phyloP scores from a whole-genome alignment of 2,888 invertebrate species.

The Brachyptera putata region DNA sequence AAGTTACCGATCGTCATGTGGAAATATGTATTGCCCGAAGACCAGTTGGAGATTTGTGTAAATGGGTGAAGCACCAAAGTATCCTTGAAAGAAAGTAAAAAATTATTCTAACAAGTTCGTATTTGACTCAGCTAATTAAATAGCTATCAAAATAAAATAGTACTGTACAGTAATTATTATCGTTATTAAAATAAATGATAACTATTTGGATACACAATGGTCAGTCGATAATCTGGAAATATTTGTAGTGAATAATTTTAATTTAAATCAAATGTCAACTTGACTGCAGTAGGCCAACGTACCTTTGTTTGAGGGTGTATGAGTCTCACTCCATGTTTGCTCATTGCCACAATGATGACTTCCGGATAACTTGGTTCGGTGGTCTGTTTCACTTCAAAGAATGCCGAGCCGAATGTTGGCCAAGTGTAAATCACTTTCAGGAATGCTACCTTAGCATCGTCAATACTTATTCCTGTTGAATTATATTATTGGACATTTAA shows the following conservation, averaged over 20 bases:
- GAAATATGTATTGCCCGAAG: slow-evolving; percentile 92
- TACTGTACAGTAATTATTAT: not conserved
- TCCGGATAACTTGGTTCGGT: slow-evolving; percentile 84
- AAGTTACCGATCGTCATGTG: slow-evolving; percentile 94
- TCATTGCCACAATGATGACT: slow-evolving; percentile 82
- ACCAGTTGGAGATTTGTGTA: slow-evolving; percentile 89
- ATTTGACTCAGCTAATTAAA: no score
- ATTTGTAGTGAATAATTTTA: no score
- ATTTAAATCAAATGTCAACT: no score
- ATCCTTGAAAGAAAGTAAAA: slow-evolving; percentile 55
- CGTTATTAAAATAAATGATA: no score
- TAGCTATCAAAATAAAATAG: not conserved
- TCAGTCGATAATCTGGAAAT: no score
- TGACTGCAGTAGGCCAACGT: no score
- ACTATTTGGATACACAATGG: no score
- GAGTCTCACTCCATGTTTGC: slow-evolving; percentile 83
- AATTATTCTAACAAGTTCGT: no score
- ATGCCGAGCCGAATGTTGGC: slow-evolving; percentile 92
- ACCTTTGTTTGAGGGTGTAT: slow-evolving; percentile 86
- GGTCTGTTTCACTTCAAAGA: slow-evolving; percentile 91
- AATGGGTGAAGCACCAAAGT: slow-evolving; percentile 80
- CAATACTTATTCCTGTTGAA: slow-evolving; percentile 53
- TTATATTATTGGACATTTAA: slow-evolving; percentile 15
- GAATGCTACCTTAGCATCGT: slow-evolving; percentile 78
- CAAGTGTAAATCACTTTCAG: slow-evolving; percentile 70